Conservation (phyloP, 2,888 invertebrate species). For the Scaptomyza caliginosa region DNA sequence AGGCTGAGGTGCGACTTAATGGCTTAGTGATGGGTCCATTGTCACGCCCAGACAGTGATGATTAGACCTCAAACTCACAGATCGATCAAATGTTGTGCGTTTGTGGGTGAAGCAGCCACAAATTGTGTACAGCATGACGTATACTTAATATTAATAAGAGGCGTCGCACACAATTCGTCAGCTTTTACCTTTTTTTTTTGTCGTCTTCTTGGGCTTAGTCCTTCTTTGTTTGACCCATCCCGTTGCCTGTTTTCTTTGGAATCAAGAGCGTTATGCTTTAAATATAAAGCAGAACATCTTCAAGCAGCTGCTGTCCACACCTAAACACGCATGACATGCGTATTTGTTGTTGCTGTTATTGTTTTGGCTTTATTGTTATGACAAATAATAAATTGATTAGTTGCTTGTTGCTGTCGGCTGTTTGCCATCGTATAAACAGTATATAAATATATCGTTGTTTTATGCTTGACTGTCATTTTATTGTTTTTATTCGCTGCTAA, state of each 20-base stretch:
- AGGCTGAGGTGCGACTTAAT: conserved; percentile 5
- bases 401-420: conserved; percentile 16
- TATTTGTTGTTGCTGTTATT: conserved; percentile 3
- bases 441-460: conserved; percentile 20
- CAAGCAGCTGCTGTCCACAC: conserved; percentile 7
- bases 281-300: conserved; percentile 47
- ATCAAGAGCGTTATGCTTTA: conserved; percentile 48
- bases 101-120: background rate
- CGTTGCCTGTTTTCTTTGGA: background rate
- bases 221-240: conserved; percentile 14
- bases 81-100: conserved; percentile 30
- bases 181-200: conserved; percentile 24
- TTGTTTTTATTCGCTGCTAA: conserved; percentile 54
- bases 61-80: background rate
- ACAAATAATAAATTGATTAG: conserved; percentile 77
- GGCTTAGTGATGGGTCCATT: conserved; percentile 31
- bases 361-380: conserved; percentile 55
- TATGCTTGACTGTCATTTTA: conserved; percentile 30
- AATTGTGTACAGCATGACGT: conserved; percentile 24
- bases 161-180: conserved; percentile 2
- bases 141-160: conserved; percentile 42
- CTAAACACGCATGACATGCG: conserved; percentile 35
- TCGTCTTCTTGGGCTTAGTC: conserved; percentile 11
- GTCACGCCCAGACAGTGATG: conserved; percentile 24
- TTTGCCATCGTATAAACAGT: background rate